phyloP scores from a whole-genome alignment of 1,140 invertebrate species.

The Drosophila sucinea region DNA sequence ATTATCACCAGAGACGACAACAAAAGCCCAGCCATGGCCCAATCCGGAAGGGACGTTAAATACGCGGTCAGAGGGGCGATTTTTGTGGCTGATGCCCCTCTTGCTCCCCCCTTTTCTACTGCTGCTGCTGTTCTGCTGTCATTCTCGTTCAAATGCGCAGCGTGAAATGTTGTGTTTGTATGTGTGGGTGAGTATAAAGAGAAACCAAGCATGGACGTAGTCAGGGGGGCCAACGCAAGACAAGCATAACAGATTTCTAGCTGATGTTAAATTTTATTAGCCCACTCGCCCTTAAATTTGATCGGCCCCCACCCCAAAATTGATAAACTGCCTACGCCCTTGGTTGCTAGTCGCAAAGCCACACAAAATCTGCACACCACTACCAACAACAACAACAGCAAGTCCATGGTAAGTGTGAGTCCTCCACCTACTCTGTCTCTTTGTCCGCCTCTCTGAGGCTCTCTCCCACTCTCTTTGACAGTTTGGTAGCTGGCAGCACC shows the following conservation, averaged over 20 bases:
- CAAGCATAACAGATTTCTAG: no score
- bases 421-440: neutral
- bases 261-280: no score
- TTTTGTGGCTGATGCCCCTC: slow-evolving; percentile 21
- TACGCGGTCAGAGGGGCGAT: neutral
- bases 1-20: slow-evolving; percentile 75
- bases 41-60: slow-evolving; percentile 9
- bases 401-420: neutral
- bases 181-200: slow-evolving; percentile 13
- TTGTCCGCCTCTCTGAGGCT: neutral
- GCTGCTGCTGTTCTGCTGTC: slow-evolving; percentile 23
- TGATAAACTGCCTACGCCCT: no score
- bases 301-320: no score
- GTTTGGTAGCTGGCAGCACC: slow-evolving; percentile 43
- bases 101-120: neutral
- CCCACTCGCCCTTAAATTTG: no score
- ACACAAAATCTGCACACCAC: slow-evolving; percentile 50
- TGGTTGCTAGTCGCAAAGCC: slow-evolving; percentile 1
- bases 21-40: slow-evolving; percentile 42
- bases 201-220: neutral
- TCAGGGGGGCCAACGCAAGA: no score
- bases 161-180: slow-evolving; percentile 27
- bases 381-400: slow-evolving; percentile 6
- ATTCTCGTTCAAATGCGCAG: slow-evolving; percentile 66
- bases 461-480: neutral